Evolutionary conservation across 1,140 invertebrate genomes (phyloP).

Genomic region (Vanessa tameamea): DNA sequence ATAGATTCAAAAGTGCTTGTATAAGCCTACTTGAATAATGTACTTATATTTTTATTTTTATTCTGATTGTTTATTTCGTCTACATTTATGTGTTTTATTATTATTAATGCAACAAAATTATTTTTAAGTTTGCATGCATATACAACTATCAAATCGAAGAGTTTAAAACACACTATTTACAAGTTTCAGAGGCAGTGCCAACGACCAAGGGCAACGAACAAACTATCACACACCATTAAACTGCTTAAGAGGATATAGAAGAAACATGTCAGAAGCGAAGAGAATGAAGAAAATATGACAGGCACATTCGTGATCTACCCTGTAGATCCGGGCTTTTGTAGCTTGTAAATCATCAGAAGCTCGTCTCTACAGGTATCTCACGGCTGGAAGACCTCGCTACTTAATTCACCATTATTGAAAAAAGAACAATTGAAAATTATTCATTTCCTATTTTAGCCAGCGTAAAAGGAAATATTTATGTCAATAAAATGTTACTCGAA

Average conservation of each 20-base stretch:
- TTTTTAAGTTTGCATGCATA: too few relatives aligned
- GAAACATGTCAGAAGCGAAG: constrained; percentile 44
- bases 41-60: too few relatives aligned
- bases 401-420: constrained; percentile 28
- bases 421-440: constrained; percentile 1
- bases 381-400: constrained; percentile 89
- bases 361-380: constrained; percentile 99
- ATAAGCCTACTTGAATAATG: not conserved
- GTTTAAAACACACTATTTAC: constrained; percentile 1
- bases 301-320: constrained; percentile 96
- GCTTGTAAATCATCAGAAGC: constrained; percentile 96
- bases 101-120: too few relatives aligned
- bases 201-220: too few relatives aligned
- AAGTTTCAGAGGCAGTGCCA: constrained; percentile 9
- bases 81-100: too few relatives aligned
- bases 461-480: not conserved
- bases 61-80: not conserved
- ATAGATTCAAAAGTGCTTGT: too few relatives aligned
- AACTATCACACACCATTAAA: not conserved
- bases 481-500: not conserved
- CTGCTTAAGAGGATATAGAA: constrained; percentile 29
- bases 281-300: constrained; percentile 52
- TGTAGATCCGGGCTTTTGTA: constrained; percentile 99
- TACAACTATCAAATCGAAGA: not conserved
- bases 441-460: not conserved